These are phyloP conservation scores for Psittacula echo DNA, from an alignment of 2,797 vertebrate genomes.

Conservation along the genomic window DNA sequence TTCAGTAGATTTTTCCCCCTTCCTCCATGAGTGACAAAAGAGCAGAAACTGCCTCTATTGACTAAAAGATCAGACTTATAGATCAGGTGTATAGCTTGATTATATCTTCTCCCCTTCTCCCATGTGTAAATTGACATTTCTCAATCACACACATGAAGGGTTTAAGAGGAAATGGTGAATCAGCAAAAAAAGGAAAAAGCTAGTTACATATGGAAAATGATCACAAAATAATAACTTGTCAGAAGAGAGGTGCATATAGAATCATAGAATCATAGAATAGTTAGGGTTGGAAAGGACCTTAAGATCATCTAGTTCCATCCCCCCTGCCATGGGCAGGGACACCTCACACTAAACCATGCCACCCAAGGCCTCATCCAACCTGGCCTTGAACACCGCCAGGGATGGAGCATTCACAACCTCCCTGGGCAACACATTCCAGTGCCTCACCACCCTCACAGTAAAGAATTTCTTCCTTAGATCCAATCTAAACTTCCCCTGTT, in stretches of 20 bases:
- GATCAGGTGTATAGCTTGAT: background rate
- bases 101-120: background rate
- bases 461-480: no score
- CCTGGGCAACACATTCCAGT: no score
- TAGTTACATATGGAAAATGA: background rate
- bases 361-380: no score
- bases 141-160: background rate
- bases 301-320: no score
- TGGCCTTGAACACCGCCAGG: no score
- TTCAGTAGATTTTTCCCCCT: background rate
- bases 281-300: no score
- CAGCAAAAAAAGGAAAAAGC: background rate
- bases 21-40: background rate
- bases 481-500: no score
- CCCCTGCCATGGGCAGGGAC: no score
- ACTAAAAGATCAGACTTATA: background rate
- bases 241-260: background rate
- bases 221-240: background rate
- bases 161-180: constrained; percentile 24
- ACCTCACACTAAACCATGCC: no score
- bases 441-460: no score
- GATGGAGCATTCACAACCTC: no score
- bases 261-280: background rate
- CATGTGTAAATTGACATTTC: background rate
- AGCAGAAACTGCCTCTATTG: background rate